These are phyloP conservation scores for Drosophila mulleri DNA, from an alignment of 2,888 invertebrate species.

Conservation along the genomic window DNA sequence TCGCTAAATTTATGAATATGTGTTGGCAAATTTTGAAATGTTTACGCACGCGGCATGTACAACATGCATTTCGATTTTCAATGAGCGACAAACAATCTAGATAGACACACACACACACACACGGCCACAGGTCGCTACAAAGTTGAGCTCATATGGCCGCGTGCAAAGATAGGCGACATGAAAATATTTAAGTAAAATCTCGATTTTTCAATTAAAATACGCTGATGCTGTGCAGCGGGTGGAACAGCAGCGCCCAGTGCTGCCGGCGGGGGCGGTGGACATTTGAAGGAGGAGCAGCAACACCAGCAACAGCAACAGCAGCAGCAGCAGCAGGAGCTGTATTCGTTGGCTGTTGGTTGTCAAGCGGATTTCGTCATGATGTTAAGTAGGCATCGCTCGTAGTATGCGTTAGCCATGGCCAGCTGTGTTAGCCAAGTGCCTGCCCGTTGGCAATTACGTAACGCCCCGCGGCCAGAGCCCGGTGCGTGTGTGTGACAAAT, in stretches of 20 bases:
- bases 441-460: constrained; percentile 69
- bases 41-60: constrained; percentile 66
- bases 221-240: constrained; percentile 34
- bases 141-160: constrained; percentile 38
- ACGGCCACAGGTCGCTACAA: constrained; percentile 40
- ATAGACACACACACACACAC: constrained; percentile 38
- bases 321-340: constrained; percentile 1
- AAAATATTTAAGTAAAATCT: constrained; percentile 58
- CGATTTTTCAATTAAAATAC: constrained; percentile 77
- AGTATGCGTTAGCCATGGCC: constrained; percentile 66
- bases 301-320: constrained; percentile 5
- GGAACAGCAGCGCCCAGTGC: constrained; percentile 24
- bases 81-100: constrained; percentile 71
- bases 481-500: constrained; percentile 77
- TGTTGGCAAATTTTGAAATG: constrained; percentile 72
- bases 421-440: constrained; percentile 62
- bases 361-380: constrained; percentile 74
- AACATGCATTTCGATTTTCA: constrained; percentile 57
- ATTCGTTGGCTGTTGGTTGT: constrained; percentile 29
- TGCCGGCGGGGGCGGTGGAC: not conserved
- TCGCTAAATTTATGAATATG: constrained; percentile 68
- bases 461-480: constrained; percentile 50
- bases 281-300: not conserved
- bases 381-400: constrained; percentile 75
- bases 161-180: constrained; percentile 56